These are phyloP conservation scores for Microcebus tavaratra DNA, from an alignment of 2,113 vertebrate species.

Conservation along the genomic window DNA sequence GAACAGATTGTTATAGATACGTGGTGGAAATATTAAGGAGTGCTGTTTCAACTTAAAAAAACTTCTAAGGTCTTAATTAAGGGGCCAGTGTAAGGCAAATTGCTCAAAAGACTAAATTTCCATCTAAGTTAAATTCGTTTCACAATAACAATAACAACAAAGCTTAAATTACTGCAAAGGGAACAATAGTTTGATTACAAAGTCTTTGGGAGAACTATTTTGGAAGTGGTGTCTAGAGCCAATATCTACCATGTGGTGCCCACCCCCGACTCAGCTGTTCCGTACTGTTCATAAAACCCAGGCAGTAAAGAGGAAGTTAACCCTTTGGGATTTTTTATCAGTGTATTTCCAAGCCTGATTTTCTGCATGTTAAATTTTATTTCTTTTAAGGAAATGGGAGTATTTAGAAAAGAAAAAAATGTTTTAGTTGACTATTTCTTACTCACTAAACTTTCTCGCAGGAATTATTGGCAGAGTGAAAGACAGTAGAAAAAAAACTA, in stretches of 20 bases:
- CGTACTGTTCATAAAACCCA: slow-evolving; percentile 66
- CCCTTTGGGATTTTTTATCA: not conserved
- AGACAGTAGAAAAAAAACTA: not conserved
- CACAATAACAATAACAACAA: slow-evolving; percentile 36
- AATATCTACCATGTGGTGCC: slow-evolving; percentile 51
- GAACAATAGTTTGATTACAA: slow-evolving; percentile 46
- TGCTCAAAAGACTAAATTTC: slow-evolving; percentile 57
- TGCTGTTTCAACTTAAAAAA: slow-evolving; percentile 21
- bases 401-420: not conserved
- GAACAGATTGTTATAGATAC: not conserved
- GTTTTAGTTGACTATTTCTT: not conserved
- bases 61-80: slow-evolving; percentile 38
- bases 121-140: slow-evolving; percentile 66
- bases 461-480: not conserved
- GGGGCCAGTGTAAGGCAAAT: not conserved
- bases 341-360: not conserved
- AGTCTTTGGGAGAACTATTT: slow-evolving; percentile 72
- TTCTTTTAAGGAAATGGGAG: not conserved
- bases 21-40: not conserved
- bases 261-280: slow-evolving; percentile 69
- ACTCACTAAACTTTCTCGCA: not conserved
- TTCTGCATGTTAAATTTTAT: not conserved
- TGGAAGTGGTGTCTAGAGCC: slow-evolving; percentile 65
- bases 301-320: slow-evolving; percentile 34
- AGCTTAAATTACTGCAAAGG: slow-evolving; percentile 56